Evolutionary conservation across 2,797 vertebrate species (phyloP).

Genomic region (Meda fulgida): DNA sequence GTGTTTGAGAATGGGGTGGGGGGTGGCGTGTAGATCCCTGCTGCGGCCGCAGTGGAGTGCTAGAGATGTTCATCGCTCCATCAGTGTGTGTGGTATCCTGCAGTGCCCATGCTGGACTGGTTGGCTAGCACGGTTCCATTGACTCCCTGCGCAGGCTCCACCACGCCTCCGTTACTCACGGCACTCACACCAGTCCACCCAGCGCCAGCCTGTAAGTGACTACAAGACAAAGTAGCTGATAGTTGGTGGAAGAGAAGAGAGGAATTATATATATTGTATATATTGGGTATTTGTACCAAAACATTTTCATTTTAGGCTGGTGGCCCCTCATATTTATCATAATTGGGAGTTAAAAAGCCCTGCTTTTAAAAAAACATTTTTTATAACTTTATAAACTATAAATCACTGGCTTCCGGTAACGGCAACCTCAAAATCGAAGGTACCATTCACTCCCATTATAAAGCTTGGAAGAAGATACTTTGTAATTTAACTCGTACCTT

Average conservation of each 20-base stretch:
- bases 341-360: neutral
- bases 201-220: slow-evolving; percentile 86
- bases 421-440: too few relatives aligned
- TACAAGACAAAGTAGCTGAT: slow-evolving; percentile 57
- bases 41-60: slow-evolving; percentile 41
- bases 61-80: slow-evolving; percentile 46
- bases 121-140: slow-evolving; percentile 89
- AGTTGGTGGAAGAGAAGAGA: neutral
- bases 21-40: slow-evolving; percentile 26
- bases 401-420: too few relatives aligned
- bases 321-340: neutral
- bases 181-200: slow-evolving; percentile 86
- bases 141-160: slow-evolving; percentile 86
- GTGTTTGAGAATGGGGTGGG: slow-evolving; percentile 11
- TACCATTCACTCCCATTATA: too few relatives aligned
- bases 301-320: neutral
- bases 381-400: too few relatives aligned
- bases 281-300: neutral
- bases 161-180: slow-evolving; percentile 79
- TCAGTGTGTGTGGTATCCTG: slow-evolving; percentile 93
- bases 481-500: too few relatives aligned
- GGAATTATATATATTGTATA: neutral
- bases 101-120: slow-evolving; percentile 88
- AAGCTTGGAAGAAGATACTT: too few relatives aligned
- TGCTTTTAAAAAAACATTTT: too few relatives aligned